phyloP scores from a whole-genome alignment of 2,113 vertebrate genomes.

The Tychaedon coryphoeus region DNA sequence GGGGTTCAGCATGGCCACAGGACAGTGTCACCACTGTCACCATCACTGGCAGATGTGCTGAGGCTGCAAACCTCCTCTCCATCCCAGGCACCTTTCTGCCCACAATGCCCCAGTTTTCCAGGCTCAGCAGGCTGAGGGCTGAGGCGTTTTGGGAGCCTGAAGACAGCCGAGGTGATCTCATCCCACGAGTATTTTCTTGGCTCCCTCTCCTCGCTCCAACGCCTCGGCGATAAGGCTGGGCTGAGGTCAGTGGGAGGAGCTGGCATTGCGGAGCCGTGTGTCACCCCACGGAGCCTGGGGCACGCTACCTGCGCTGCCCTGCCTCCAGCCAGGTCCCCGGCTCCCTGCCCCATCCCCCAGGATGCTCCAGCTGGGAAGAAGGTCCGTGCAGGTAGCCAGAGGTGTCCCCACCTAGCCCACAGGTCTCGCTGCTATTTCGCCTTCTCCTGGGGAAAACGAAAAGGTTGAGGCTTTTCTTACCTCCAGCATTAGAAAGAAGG shows the following conservation, averaged over 20 bases:
- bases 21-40: not conserved
- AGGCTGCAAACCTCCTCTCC: not conserved
- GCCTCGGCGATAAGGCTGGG: slow-evolving; percentile 22
- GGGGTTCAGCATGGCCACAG: not conserved
- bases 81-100: not conserved
- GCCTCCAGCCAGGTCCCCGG: fast-evolving
- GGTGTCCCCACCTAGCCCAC: fast-evolving
- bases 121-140: not conserved
- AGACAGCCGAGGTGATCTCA: slow-evolving; percentile 43
- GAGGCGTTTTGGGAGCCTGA: not conserved
- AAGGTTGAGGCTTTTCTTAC: not conserved
- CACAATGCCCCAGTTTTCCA: not conserved
- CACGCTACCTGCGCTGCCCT: not conserved
- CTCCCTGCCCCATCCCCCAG: not conserved
- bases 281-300: not conserved
- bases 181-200: slow-evolving; percentile 35
- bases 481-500: not conserved
- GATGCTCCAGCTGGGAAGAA: not conserved
- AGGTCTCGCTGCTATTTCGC: not conserved
- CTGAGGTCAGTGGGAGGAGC: slow-evolving; percentile 38
- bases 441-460: fast-evolving
- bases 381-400: fast-evolving
- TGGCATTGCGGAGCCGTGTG: slow-evolving; percentile 5
- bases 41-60: fast-evolving
- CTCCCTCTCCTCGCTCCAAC: not conserved